These are phyloP conservation scores for Ridgeia piscesae DNA, from an alignment of 1,140 invertebrate species.

Conservation along the genomic window DNA sequence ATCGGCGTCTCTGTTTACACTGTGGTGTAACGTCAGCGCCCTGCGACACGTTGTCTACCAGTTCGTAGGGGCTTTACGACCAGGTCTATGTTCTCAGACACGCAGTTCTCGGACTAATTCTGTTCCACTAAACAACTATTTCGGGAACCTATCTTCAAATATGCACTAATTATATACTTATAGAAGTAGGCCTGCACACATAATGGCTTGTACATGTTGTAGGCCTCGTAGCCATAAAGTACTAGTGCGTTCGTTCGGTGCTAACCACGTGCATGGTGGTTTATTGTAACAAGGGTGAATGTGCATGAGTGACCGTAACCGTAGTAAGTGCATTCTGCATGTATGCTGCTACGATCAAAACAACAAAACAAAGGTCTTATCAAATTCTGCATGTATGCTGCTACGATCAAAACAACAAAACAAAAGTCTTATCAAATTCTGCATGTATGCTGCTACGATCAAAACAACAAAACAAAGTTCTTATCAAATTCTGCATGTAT, in stretches of 20 bases:
- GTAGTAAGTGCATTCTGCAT: too few relatives aligned
- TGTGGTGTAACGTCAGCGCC: not conserved
- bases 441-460: too few relatives aligned
- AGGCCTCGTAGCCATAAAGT: not conserved
- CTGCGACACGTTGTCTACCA: not conserved
- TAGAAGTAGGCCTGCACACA: not conserved
- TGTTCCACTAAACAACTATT: not conserved
- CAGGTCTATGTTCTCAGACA: not conserved
- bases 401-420: too few relatives aligned
- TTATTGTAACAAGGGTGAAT: too few relatives aligned
- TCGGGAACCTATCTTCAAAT: not conserved
- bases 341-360: too few relatives aligned
- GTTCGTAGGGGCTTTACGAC: not conserved
- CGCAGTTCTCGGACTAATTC: not conserved
- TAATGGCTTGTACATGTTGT: not conserved
- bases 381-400: too few relatives aligned
- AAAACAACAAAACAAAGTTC: too few relatives aligned
- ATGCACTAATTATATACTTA: not conserved
- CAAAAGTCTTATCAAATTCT: too few relatives aligned
- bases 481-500: too few relatives aligned
- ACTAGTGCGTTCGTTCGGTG: not conserved
- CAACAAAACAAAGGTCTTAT: too few relatives aligned
- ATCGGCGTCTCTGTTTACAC: not conserved
- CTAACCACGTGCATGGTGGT: not conserved
- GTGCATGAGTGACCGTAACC: too few relatives aligned